Conservation (phyloP, 1,140 invertebrate genomes). For the Psix sp. region DNA sequence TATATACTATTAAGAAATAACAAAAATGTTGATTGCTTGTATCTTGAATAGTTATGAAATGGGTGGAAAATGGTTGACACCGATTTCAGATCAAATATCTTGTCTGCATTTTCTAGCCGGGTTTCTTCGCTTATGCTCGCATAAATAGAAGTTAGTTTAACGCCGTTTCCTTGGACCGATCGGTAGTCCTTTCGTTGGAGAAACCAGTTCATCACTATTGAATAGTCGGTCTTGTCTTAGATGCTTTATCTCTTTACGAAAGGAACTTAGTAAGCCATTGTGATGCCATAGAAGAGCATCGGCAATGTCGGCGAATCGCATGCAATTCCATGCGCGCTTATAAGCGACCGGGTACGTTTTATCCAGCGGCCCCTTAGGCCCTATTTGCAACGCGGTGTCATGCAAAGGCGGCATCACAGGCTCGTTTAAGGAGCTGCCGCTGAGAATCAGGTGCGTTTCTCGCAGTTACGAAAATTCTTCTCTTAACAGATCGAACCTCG, state of each 20-base stretch:
- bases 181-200: slow-evolving; percentile 58
- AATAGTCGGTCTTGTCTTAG: slow-evolving; percentile 68
- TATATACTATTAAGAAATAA: too few species aligned
- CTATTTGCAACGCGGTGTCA: slow-evolving; percentile 63
- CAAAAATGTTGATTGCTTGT: too few species aligned
- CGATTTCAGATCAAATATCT: slow-evolving; percentile 19
- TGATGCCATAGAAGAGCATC: slow-evolving; percentile 67
- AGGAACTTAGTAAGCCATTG: slow-evolving; percentile 69
- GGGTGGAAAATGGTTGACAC: too few species aligned
- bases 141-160: slow-evolving; percentile 62
- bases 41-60: too few species aligned
- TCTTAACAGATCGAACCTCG: slow-evolving; percentile 44
- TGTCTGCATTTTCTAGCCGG: slow-evolving; percentile 30
- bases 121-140: slow-evolving; percentile 47
- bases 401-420: slow-evolving; percentile 57
- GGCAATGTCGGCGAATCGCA: slow-evolving; percentile 54
- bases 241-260: slow-evolving; percentile 70
- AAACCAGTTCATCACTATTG: slow-evolving; percentile 70
- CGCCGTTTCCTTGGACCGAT: slow-evolving; percentile 48
- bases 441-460: slow-evolving; percentile 58
- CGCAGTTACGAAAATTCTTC: slow-evolving; percentile 59
- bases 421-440: slow-evolving; percentile 56
- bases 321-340: slow-evolving; percentile 60
- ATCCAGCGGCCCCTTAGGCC: slow-evolving; percentile 60
- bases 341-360: slow-evolving; percentile 55